Evolutionary conservation across 2,113 vertebrate species (phyloP).

Genomic region (Daboia siamensis): DNA sequence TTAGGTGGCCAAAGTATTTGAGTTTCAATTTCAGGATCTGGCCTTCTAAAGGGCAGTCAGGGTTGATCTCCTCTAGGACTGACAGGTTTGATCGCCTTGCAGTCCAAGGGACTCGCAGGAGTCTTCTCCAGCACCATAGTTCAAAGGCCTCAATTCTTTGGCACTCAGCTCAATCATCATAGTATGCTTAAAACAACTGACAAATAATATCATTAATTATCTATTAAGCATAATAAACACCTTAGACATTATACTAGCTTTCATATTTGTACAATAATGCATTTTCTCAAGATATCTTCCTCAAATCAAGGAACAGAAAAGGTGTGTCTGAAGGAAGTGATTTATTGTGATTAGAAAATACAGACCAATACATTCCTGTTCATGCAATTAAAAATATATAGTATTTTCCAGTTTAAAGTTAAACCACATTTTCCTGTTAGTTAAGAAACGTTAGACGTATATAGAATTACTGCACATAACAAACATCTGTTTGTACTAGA

Average conservation of each 20-base stretch:
- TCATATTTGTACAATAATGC: not conserved
- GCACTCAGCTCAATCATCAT: not conserved
- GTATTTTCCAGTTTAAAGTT: conserved; percentile 2
- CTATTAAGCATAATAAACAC: not conserved
- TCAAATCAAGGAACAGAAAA: conserved; percentile 7
- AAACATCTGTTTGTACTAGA: conserved; percentile 26
- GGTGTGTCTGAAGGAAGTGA: not conserved
- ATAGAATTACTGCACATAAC: not conserved
- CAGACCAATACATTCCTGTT: conserved; percentile 2
- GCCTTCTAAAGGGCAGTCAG: too few relatives aligned
- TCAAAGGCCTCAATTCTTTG: too few relatives aligned
- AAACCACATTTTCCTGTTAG: not conserved
- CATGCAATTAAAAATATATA: not conserved
- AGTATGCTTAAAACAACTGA: not conserved
- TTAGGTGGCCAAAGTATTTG: too few relatives aligned
- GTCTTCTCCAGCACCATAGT: too few relatives aligned
- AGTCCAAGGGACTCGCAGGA: too few relatives aligned
- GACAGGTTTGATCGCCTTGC: too few relatives aligned
- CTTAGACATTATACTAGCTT: not conserved
- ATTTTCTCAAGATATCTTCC: not conserved
- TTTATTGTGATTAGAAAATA: conserved; percentile 18
- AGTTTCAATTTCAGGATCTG: too few relatives aligned
- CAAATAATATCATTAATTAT: not conserved
- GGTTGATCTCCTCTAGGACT: too few relatives aligned
- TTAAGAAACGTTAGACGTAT: not conserved